Base-by-base conservation (phyloP, 2,797 vertebrate species). In the Petrocephalus sullivani region DNA sequence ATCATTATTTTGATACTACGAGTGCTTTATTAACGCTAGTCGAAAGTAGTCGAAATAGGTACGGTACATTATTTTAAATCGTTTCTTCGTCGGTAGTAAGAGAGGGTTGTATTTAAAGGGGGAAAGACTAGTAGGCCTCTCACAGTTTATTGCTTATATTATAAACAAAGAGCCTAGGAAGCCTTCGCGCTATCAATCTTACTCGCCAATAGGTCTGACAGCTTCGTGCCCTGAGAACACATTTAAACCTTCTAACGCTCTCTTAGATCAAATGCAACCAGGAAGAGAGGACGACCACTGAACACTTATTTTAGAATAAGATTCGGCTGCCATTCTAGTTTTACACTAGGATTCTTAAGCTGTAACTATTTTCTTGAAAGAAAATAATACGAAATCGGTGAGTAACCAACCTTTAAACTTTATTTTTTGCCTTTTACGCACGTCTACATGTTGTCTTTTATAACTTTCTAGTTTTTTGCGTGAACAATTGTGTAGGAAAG, bases 121-220 rank as follows among this genome's bases (percentile, higher is more conserved):
- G 93, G 93, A 92, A 93, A 93, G 93, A 93, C 92, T 93, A 88
- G 90, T 92, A 92, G 93, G 92, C 93, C 93, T 94, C 92, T 93
- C 92, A 92, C 91, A 92, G 93, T 94, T 96, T 95, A 96, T 97
- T 98, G 97, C 97, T 98, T 97, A 97, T 98, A 98, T 94, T 97
- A 96, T 96, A 99, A 99, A 99, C 98, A 99, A 99, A 98, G 97
- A 97, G 96, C 96, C 95, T 95, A 96, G 96, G 97, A 97, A 98
- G 96, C 96, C 97, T 98, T 96, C 89, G 95, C 93, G 95, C 93
- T 96, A 99, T 99, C 98, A 99, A 99, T 99, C 98, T 99, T 99
- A 96, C 96, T 98, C 96, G 97, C 97, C 97, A 97, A 98, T 97
- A 97, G 97, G 97, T 97, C 97, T 99, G 98, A 99, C 98, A 99